A percentile compares a stretch with the other conserved stretches of the same genome.
phyloP scores from a whole-genome alignment of 2,113 vertebrate genomes.

The Catharus fuscescens region DNA sequence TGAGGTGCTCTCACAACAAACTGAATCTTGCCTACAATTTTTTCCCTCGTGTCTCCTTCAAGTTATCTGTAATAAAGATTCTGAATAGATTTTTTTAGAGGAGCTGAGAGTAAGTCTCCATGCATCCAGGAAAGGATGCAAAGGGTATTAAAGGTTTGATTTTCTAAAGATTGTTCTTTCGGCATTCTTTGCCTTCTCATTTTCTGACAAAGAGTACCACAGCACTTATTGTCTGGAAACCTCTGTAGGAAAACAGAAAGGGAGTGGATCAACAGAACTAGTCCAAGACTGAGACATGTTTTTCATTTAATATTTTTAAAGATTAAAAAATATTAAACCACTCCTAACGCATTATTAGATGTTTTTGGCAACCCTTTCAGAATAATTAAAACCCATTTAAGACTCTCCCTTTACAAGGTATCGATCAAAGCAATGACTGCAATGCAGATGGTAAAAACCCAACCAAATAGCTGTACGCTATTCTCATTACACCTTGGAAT shows the following conservation, averaged over 20 bases:
- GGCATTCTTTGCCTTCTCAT: constrained; percentile 27
- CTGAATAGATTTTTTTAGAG: neutral
- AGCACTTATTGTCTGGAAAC: constrained; percentile 34
- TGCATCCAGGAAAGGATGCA: neutral
- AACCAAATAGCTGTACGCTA: neutral
- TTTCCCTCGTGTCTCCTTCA: neutral
- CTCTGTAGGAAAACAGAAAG: constrained; percentile 19
- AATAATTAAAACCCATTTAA: neutral
- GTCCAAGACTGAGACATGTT: neutral
- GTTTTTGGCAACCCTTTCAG: neutral
- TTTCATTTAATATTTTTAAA: constrained; percentile 35
- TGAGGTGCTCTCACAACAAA: neutral
- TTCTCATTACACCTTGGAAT: neutral
- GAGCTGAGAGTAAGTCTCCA: neutral
- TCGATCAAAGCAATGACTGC: neutral
- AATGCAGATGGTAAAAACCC: neutral
- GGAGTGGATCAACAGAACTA: constrained; percentile 7
- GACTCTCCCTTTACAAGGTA: neutral
- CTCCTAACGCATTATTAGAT: neutral
- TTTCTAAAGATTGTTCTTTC: neutral
- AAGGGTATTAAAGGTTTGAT: neutral
- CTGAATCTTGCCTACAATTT: neutral
- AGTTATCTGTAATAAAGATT: neutral
- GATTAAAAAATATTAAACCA: constrained; percentile 4
- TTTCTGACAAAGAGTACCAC: constrained; percentile 32